Percentiles rank a stretch among this genome's conserved stretches.
These are phyloP conservation scores for Hippocampus abdominalis DNA, from an alignment of 2,113 vertebrate species.

Conservation along the genomic window DNA sequence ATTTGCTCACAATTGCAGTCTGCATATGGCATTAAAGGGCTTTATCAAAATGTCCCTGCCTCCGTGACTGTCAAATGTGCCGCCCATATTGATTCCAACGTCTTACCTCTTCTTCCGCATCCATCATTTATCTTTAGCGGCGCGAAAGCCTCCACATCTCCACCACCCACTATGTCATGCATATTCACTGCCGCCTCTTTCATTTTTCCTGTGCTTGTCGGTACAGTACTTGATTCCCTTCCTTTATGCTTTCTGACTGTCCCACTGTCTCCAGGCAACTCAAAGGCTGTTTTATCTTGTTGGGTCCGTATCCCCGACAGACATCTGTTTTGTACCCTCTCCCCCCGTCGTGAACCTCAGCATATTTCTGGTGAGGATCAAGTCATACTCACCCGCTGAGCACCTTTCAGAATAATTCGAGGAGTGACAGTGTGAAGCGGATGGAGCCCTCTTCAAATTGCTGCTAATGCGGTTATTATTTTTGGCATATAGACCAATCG, in stretches of 20 bases:
- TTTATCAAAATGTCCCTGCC: conserved; percentile 62
- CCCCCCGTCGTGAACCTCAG: conserved; percentile 43
- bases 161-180: conserved; percentile 46
- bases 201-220: conserved; percentile 25
- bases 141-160: conserved; percentile 17
- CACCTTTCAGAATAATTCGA: conserved; percentile 59
- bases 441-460: conserved; percentile 46
- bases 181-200: conserved; percentile 32
- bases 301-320: conserved; percentile 61
- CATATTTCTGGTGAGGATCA: conserved; percentile 51
- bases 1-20: conserved; percentile 41
- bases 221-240: conserved; percentile 57
- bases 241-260: conserved; percentile 64
- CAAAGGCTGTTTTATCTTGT: conserved; percentile 65
- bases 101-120: conserved; percentile 28
- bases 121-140: conserved; percentile 39
- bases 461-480: conserved; percentile 48
- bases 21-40: conserved; percentile 40
- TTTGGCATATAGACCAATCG: conserved; percentile 11
- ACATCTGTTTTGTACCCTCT: conserved; percentile 47
- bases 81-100: conserved; percentile 42
- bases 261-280: conserved; percentile 69
- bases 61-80: conserved; percentile 38
- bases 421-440: conserved; percentile 43
- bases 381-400: conserved; percentile 40